Conservation (phyloP, 2,888 invertebrate genomes). For the Yponomeuta sedellus region DNA sequence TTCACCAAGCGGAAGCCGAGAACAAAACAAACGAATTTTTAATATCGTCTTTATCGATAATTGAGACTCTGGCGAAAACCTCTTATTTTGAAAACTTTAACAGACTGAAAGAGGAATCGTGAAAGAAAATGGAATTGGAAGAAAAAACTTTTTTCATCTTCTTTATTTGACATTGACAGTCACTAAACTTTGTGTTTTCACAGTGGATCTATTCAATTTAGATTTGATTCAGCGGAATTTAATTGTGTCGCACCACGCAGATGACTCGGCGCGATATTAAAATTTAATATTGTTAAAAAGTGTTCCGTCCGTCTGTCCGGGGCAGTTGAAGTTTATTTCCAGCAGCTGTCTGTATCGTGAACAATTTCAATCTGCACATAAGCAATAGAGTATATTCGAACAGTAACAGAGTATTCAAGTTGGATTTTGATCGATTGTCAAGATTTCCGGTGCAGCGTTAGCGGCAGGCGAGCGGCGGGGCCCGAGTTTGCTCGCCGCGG, state of each 20-base stretch:
- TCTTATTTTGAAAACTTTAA: conserved; percentile 75
- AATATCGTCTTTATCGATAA: conserved; percentile 76
- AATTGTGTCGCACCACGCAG: conserved; percentile 62
- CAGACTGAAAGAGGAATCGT: conserved; percentile 71
- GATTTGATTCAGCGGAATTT: conserved; percentile 57
- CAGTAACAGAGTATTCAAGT: conserved; percentile 8
- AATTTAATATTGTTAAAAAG: conserved; percentile 29
- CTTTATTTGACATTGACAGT: conserved; percentile 76
- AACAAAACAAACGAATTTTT: conserved; percentile 77
- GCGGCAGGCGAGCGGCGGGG: neutral
- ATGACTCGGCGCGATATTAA: conserved; percentile 54
- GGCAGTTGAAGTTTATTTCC: neutral
- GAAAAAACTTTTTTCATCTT: conserved; percentile 76
- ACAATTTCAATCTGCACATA: conserved; percentile 17
- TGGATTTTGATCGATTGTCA: conserved; percentile 26
- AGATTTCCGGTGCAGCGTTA: conserved; percentile 29
- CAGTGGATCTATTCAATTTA: conserved; percentile 72
- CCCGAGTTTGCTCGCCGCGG: conserved; percentile 3
- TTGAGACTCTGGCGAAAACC: conserved; percentile 74
- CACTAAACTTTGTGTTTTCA: conserved; percentile 71
- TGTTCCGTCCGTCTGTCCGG: neutral
- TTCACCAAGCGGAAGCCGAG: conserved; percentile 63
- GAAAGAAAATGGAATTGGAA: conserved; percentile 71
- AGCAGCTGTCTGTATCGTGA: neutral
- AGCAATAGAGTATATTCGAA: neutral